A percentile compares a stretch with the other conserved stretches of the same genome.
Evolutionary conservation across 2,797 vertebrate species (phyloP).

Genomic region (Danionella dracula): DNA sequence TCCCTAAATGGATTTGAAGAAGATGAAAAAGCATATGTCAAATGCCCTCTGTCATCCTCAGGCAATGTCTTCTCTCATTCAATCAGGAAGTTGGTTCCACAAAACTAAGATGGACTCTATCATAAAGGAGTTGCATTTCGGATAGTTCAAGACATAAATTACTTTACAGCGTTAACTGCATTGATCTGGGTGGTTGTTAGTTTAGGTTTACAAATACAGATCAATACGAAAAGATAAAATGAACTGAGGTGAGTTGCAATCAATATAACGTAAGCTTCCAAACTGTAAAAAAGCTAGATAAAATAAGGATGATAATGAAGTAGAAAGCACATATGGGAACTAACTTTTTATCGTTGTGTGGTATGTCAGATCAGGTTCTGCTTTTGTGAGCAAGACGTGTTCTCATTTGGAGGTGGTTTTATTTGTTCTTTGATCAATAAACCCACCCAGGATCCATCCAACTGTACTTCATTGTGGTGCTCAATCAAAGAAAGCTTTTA

Average conservation of each 20-base stretch:
- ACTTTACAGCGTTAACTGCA: neutral
- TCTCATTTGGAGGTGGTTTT: slow-evolving; percentile 21
- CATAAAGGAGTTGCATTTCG: neutral
- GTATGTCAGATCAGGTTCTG: slow-evolving; percentile 28
- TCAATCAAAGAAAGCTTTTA: slow-evolving; percentile 34
- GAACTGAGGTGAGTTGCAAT: neutral
- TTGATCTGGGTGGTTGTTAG: neutral
- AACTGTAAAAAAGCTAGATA: neutral
- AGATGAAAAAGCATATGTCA: slow-evolving; percentile 60
- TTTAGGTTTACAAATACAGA: neutral
- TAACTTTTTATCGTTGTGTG: slow-evolving; percentile 29
- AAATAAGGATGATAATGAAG: neutral
- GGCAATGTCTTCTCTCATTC: slow-evolving; percentile 13
- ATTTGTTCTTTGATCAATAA: slow-evolving; percentile 48
- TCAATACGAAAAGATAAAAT: neutral
- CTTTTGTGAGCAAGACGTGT: slow-evolving; percentile 12
- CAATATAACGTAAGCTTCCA: neutral
- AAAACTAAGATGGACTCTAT: slow-evolving; percentile 37
- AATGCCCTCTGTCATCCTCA: neutral
- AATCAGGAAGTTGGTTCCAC: slow-evolving; percentile 26
- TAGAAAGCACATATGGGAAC: slow-evolving; percentile 28
- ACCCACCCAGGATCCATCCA: slow-evolving; percentile 14
- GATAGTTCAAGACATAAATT: neutral
- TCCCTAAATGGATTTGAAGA: slow-evolving; percentile 56
- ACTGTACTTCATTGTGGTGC: slow-evolving; percentile 16